A percentile compares a stretch with the other conserved stretches of the same genome.
Conservation (phyloP, 2,888 invertebrate genomes). For the Hirtodrosophila histrioides region DNA sequence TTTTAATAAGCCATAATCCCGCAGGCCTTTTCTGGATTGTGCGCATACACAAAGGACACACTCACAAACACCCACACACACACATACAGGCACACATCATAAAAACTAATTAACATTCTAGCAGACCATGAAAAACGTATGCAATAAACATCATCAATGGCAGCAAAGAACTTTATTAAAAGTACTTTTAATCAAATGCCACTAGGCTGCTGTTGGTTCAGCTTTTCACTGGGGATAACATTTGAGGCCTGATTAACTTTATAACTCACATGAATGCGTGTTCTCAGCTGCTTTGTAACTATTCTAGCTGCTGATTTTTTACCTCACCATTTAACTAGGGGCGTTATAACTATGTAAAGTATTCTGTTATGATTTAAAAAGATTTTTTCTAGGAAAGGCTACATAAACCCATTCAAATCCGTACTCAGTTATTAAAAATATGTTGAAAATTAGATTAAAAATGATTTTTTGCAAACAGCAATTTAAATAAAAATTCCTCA, state of each 20-base stretch:
- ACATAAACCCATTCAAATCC: too few species aligned
- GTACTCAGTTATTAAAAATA: too few species aligned
- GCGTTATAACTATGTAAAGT: neutral
- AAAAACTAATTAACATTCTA: slow-evolving; percentile 76
- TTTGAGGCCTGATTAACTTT: slow-evolving; percentile 70
- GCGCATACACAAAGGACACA: slow-evolving; percentile 44
- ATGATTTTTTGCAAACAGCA: too few species aligned
- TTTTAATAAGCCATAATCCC: slow-evolving; percentile 80
- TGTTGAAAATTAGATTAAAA: too few species aligned
- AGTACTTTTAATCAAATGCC: slow-evolving; percentile 74
- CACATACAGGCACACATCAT: slow-evolving; percentile 55
- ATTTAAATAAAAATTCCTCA: too few species aligned
- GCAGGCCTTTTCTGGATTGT: slow-evolving; percentile 59
- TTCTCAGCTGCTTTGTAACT: slow-evolving; percentile 30
- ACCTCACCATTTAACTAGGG: neutral
- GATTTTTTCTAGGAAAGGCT: too few species aligned
- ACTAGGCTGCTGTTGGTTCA: slow-evolving; percentile 16
- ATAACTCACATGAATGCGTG: slow-evolving; percentile 44
- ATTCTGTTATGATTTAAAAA: neutral
- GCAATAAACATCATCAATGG: slow-evolving; percentile 77
- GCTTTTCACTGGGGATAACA: slow-evolving; percentile 47
- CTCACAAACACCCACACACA: slow-evolving; percentile 17
- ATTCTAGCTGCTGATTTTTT: slow-evolving; percentile 25
- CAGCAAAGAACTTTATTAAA: slow-evolving; percentile 73
- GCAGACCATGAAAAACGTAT: slow-evolving; percentile 58